Conservation (phyloP, 1,140 invertebrate species). For the Diplogasteroides magnus region DNA sequence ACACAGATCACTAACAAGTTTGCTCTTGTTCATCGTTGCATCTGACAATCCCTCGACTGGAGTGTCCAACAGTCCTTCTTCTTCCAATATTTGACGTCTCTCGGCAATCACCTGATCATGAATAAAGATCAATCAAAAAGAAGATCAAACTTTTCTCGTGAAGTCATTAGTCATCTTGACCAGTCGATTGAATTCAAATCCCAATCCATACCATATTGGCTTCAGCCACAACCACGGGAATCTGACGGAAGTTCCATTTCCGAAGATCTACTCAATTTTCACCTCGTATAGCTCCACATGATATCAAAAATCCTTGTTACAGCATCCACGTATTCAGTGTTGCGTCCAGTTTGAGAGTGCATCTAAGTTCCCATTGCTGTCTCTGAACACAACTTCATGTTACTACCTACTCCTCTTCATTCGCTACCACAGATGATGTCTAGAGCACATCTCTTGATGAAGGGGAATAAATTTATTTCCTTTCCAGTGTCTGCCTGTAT, state of each 20-base stretch:
- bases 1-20: too few species aligned
- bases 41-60: too few species aligned
- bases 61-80: conserved; percentile 35
- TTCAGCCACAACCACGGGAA: conserved; percentile 44
- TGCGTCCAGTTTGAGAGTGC: conserved; percentile 66
- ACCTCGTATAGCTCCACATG: not conserved
- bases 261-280: conserved; percentile 62
- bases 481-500: conserved; percentile 60
- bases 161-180: conserved; percentile 42
- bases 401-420: not conserved
- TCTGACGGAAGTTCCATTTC: conserved; percentile 54
- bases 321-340: conserved; percentile 67
- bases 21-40: too few species aligned
- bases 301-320: conserved; percentile 40
- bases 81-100: conserved; percentile 19
- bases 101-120: conserved; percentile 33
- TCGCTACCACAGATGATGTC: conserved; percentile 71
- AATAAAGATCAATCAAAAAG: conserved; percentile 1
- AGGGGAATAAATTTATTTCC: conserved; percentile 71
- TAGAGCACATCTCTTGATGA: conserved; percentile 73
- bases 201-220: conserved; percentile 43
- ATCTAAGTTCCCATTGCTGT: conserved; percentile 75
- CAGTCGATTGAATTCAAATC: conserved; percentile 34
- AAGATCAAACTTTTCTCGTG: conserved; percentile 30
- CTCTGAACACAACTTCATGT: conserved; percentile 54